Percentiles rank a stretch among this genome's conserved stretches.
Conservation (phyloP, 2,113 vertebrate species). For the Protomyctophum bolini region DNA sequence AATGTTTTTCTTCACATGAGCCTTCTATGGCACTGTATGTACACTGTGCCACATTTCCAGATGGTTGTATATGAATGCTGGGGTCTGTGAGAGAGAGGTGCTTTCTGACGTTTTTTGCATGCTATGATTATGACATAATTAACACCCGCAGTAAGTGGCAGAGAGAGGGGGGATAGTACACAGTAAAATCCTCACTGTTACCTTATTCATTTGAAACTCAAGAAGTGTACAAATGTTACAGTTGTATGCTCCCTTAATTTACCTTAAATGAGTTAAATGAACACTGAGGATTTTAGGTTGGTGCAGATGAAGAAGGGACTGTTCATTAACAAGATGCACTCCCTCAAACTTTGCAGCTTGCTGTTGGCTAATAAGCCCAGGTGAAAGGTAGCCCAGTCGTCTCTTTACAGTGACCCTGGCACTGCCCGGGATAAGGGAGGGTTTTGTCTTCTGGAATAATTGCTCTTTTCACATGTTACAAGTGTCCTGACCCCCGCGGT, state of each 20-base stretch:
- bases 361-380: slow-evolving; percentile 78
- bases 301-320: slow-evolving; percentile 63
- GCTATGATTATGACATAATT: slow-evolving; percentile 81
- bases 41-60: slow-evolving; percentile 68
- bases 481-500: slow-evolving; percentile 83
- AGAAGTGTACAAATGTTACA: too few relatives aligned
- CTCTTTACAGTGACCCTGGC: slow-evolving; percentile 79
- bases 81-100: slow-evolving; percentile 62
- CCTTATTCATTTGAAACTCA: too few relatives aligned
- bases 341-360: slow-evolving; percentile 79
- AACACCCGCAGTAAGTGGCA: slow-evolving; percentile 72
- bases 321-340: slow-evolving; percentile 82
- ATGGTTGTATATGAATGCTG: slow-evolving; percentile 69
- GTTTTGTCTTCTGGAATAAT: slow-evolving; percentile 84
- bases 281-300: slow-evolving; percentile 18
- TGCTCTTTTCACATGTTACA: slow-evolving; percentile 87
- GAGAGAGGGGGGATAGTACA: slow-evolving; percentile 45
- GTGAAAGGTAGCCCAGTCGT: slow-evolving; percentile 75
- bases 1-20: slow-evolving; percentile 50
- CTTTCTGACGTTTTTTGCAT: slow-evolving; percentile 66
- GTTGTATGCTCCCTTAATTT: too few relatives aligned
- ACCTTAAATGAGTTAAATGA: too few relatives aligned
- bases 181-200: slow-evolving; percentile 3
- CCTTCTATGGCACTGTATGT: slow-evolving; percentile 53
- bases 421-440: slow-evolving; percentile 79